Evolutionary conservation across 2,113 vertebrate species (phyloP).

Genomic region (Chaetura pelagica): DNA sequence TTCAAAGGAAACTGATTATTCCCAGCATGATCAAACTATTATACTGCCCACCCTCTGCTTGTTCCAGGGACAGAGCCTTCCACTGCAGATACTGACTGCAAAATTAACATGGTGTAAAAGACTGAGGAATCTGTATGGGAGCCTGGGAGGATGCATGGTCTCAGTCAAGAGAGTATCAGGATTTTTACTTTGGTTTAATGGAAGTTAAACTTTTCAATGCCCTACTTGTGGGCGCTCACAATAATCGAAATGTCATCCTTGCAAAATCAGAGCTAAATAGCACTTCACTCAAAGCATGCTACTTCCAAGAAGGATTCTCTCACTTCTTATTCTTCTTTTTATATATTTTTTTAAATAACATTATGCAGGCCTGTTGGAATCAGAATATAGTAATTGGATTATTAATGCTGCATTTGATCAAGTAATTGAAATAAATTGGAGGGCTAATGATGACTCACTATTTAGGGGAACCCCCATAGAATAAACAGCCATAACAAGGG

Average conservation of each 20-base stretch:
- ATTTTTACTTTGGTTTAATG: neutral
- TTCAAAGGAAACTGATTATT: neutral
- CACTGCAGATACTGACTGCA: neutral
- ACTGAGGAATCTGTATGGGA: neutral
- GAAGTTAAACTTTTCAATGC: neutral
- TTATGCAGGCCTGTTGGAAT: neutral
- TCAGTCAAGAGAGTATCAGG: neutral
- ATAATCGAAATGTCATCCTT: neutral
- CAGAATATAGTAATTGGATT: conserved; percentile 35
- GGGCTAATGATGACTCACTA: conserved; percentile 12
- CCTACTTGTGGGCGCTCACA: neutral
- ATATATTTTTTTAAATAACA: neutral
- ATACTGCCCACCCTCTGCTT: neutral
- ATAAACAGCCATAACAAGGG: neutral
- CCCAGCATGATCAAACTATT: neutral
- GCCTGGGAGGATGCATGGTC: neutral
- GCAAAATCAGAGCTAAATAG: conserved; percentile 11
- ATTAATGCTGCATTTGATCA: conserved; percentile 44
- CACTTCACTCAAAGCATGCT: neutral
- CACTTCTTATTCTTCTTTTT: neutral
- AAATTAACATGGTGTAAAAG: neutral
- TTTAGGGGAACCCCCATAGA: neutral
- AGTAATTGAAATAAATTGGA: conserved; percentile 48
- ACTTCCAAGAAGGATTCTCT: neutral
- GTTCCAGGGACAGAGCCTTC: neutral